These are phyloP conservation scores for Mechanitis mazaeus DNA, from an alignment of 2,888 invertebrate genomes.

Conservation along the genomic window DNA sequence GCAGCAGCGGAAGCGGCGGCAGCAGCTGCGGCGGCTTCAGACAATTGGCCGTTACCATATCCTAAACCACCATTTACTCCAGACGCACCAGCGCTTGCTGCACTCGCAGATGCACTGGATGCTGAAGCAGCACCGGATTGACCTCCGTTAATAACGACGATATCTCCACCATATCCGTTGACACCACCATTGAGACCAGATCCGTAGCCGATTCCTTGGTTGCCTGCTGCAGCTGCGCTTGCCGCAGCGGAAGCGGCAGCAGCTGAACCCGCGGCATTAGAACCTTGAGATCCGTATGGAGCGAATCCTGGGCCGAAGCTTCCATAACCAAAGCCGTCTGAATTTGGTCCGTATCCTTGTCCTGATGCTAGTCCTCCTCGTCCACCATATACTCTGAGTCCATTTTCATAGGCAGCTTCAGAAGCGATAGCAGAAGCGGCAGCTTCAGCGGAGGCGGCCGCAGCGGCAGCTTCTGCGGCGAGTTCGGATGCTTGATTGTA, in stretches of 20 bases:
- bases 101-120: neutral
- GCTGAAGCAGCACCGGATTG: neutral
- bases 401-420: no score
- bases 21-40: neutral
- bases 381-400: no score
- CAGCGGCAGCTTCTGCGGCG: no score
- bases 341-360: neutral
- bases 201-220: conserved; percentile 1
- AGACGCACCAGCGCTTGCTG: neutral
- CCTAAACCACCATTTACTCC: neutral
- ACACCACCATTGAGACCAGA: neutral
- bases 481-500: no score
- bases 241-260: conserved; percentile 9
- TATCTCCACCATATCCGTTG: conserved; percentile 17
- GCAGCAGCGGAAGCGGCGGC: conserved; percentile 10
- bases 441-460: conserved; percentile 5
- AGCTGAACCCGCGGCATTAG: neutral
- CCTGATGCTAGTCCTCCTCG: neutral
- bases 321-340: conserved; percentile 5
- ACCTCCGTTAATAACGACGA: conserved; percentile 1
- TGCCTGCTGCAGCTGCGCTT: conserved; percentile 3
- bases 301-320: conserved; percentile 3
- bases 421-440: neutral
- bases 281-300: conserved; percentile 14
- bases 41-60: neutral